Evolutionary conservation across 2,888 invertebrate species (phyloP).

Genomic region (Cancer borealis): DNA sequence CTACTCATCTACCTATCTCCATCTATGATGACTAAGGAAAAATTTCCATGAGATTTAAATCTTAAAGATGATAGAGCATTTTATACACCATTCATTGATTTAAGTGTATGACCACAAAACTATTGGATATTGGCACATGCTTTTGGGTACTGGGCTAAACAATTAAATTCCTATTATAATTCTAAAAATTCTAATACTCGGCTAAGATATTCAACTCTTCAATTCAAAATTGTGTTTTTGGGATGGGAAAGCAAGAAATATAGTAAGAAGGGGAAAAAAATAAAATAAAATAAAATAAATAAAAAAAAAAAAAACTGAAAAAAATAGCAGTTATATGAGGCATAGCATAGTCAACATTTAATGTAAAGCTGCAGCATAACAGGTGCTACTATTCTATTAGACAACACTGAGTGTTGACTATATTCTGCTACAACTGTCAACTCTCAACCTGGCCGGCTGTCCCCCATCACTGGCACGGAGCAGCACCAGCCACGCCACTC

Average conservation of each 20-base stretch:
- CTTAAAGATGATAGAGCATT: no score
- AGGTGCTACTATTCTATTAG: slow-evolving; percentile 47
- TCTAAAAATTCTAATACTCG: neutral
- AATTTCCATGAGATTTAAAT: neutral
- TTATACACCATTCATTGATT: neutral
- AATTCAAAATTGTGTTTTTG: slow-evolving; percentile 13
- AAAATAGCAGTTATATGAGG: neutral
- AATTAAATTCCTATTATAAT: neutral
- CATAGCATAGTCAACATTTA: neutral
- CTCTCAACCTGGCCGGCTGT: slow-evolving; percentile 71
- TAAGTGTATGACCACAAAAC: neutral
- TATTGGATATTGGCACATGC: neutral
- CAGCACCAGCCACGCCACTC: slow-evolving; percentile 65
- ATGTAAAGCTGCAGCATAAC: slow-evolving; percentile 40
- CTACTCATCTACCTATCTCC: neutral
- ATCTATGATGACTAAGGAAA: neutral
- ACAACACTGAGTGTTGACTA: slow-evolving; percentile 18
- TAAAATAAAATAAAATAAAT: neutral
- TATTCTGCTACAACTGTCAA: slow-evolving; percentile 57
- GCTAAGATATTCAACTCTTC: neutral
- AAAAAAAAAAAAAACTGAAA: no score
- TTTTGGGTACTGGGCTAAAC: neutral
- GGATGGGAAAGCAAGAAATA: neutral
- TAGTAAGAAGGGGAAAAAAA: slow-evolving; percentile 11
- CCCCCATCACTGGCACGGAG: slow-evolving; percentile 66